These are phyloP conservation scores for Peromyscus leucopus DNA, from an alignment of 2,113 vertebrate species.

Conservation along the genomic window DNA sequence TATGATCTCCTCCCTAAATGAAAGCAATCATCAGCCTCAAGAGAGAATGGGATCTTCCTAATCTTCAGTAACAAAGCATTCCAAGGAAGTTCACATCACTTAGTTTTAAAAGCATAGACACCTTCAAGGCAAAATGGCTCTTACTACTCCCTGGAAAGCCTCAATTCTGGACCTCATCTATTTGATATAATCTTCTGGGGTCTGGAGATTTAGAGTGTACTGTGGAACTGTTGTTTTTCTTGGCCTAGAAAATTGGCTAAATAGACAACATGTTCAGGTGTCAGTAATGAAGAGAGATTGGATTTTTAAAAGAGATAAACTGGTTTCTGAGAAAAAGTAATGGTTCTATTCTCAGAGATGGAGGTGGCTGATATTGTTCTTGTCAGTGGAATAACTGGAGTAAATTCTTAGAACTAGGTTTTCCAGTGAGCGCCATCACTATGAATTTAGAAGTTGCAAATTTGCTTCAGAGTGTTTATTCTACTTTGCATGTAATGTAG, in stretches of 20 bases:
- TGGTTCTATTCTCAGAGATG: slow-evolving; percentile 51
- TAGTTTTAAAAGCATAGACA: slow-evolving; percentile 36
- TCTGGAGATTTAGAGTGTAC: slow-evolving; percentile 64
- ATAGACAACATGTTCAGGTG: slow-evolving; percentile 73
- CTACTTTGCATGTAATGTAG: background rate
- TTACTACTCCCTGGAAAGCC: slow-evolving; percentile 42
- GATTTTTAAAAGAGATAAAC: slow-evolving; percentile 61
- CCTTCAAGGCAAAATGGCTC: slow-evolving; percentile 57
- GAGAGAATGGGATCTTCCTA: background rate
- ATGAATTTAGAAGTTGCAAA: background rate
- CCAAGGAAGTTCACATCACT: slow-evolving; percentile 42
- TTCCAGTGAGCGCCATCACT: slow-evolving; percentile 16
- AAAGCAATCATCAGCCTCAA: background rate
- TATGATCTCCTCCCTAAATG: background rate
- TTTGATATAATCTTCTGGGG: slow-evolving; percentile 59
- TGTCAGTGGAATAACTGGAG: slow-evolving; percentile 58
- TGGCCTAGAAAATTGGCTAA: slow-evolving; percentile 71
- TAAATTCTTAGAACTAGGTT: slow-evolving; percentile 37
- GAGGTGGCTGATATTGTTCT: slow-evolving; percentile 56
- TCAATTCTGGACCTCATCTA: slow-evolving; percentile 52
- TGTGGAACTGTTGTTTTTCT: slow-evolving; percentile 59
- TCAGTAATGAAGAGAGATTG: slow-evolving; percentile 74
- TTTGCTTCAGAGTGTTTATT: background rate
- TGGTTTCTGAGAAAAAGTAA: slow-evolving; percentile 64
- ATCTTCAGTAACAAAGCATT: slow-evolving; percentile 25